A percentile compares a stretch with the other conserved stretches of the same genome.
Evolutionary conservation across 30 jellyfish, hydroid and myxozoan species (phyloP).

Genomic region (Euphysa ruthae): DNA sequence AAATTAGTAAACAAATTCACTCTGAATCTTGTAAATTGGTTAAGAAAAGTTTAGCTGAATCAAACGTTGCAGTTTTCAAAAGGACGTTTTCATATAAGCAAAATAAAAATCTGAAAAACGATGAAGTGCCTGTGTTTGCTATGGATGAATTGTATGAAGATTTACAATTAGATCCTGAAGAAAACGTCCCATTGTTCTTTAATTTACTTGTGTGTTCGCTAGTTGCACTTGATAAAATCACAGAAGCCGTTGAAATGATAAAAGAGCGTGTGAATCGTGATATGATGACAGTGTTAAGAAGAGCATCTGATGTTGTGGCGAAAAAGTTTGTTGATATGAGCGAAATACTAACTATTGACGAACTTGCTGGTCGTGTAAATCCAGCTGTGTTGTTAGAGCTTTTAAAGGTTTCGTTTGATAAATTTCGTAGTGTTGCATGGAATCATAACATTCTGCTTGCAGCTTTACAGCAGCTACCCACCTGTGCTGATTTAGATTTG

Average conservation of each 20-base stretch:
- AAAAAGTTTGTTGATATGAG: constrained; percentile 61
- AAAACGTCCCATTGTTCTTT: constrained; percentile 48
- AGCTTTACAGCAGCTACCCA: constrained; percentile 69
- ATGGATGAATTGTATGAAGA: constrained; percentile 53
- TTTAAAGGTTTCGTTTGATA: constrained; percentile 44
- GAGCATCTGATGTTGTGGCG: constrained; percentile 81
- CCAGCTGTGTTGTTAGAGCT: constrained; percentile 61
- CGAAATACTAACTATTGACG: constrained; percentile 68
- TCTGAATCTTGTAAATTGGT: constrained; percentile 41
- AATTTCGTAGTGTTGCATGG: constrained; percentile 66
- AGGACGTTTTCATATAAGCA: constrained; percentile 4
- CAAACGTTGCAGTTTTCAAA: constrained; percentile 26
- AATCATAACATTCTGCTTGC: constrained; percentile 57
- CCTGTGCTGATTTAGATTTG: constrained; percentile 14
- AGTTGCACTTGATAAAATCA: constrained; percentile 59
- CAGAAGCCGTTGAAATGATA: constrained; percentile 86
- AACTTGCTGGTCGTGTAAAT: constrained; percentile 40
- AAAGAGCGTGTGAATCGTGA: constrained; percentile 74
- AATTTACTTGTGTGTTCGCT: constrained; percentile 54
- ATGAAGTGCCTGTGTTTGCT: constrained; percentile 11
- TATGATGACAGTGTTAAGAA: constrained; percentile 62
- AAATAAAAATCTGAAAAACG: constrained; percentile 1
- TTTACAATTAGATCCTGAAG: constrained; percentile 81
- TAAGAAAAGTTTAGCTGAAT: constrained; percentile 33
- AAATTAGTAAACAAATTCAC: constrained; percentile 65